Evolutionary conservation across 2,113 vertebrate genomes (phyloP).

Genomic region (Struthio camelus): DNA sequence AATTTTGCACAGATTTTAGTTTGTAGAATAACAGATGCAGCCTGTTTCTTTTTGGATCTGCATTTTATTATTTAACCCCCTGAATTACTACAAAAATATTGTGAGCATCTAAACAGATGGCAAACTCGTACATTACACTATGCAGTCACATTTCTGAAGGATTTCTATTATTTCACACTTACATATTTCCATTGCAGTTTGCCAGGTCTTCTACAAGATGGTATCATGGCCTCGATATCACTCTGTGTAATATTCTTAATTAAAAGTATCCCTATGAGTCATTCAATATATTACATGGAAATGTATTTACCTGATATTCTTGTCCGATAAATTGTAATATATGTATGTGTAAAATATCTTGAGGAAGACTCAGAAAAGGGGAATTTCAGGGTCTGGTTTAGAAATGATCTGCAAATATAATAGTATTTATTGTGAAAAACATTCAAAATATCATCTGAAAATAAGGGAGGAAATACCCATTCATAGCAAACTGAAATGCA

Average conservation of each 20-base stretch:
- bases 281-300: background rate
- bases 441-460: background rate
- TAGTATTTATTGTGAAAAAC: background rate
- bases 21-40: background rate
- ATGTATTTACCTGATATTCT: background rate
- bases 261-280: background rate
- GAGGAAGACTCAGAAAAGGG: background rate
- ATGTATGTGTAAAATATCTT: background rate
- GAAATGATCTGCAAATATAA: background rate
- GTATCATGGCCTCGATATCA: background rate
- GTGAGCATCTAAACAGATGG: background rate
- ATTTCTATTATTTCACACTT: background rate
- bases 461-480: background rate
- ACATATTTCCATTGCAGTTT: background rate
- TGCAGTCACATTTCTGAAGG: background rate
- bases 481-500: background rate
- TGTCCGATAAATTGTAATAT: background rate
- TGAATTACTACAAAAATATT: constrained; percentile 25
- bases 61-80: background rate
- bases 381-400: background rate
- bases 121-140: background rate
- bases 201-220: background rate
- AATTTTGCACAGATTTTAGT: background rate
- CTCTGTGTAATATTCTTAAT: background rate
- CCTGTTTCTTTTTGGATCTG: background rate